Percentiles rank a stretch among this genome's conserved stretches.
These are phyloP conservation scores for Cylloceria caligata DNA, from an alignment of 2,888 invertebrate species.

Conservation along the genomic window DNA sequence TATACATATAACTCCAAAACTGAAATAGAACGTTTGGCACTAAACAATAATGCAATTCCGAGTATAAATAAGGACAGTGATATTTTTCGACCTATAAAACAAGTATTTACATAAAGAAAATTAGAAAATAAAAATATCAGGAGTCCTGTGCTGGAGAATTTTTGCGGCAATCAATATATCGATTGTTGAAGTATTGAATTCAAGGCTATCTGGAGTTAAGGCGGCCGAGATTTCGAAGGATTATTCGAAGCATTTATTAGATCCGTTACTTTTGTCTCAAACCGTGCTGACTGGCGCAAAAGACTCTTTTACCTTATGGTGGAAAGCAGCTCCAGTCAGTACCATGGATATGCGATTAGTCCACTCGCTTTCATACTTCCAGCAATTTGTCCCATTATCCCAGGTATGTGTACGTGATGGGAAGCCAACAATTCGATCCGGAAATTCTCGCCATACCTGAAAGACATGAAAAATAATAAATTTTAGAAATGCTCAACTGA, in stretches of 20 bases:
- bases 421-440: constrained; percentile 98
- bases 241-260: neutral
- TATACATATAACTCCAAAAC: constrained; percentile 98
- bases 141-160: neutral
- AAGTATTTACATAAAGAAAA: neutral
- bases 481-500: neutral
- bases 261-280: neutral
- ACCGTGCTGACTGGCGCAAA: neutral
- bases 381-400: constrained; percentile 94
- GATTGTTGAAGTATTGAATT: neutral
- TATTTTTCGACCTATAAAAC: neutral
- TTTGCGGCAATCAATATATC: neutral
- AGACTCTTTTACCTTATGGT: constrained; percentile 90
- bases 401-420: constrained; percentile 97
- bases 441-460: constrained; percentile 98
- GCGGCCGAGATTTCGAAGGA: neutral
- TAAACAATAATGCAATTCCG: neutral
- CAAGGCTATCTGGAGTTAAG: neutral
- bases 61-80: neutral
- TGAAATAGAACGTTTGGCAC: constrained; percentile 75
- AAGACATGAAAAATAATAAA: constrained; percentile 81
- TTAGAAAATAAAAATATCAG: neutral
- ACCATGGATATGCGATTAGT: constrained; percentile 98
- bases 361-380: constrained; percentile 99
- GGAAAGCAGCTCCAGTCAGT: constrained; percentile 97